phyloP scores from a whole-genome alignment of 2,797 vertebrate species.

The Brachymystax lenok region DNA sequence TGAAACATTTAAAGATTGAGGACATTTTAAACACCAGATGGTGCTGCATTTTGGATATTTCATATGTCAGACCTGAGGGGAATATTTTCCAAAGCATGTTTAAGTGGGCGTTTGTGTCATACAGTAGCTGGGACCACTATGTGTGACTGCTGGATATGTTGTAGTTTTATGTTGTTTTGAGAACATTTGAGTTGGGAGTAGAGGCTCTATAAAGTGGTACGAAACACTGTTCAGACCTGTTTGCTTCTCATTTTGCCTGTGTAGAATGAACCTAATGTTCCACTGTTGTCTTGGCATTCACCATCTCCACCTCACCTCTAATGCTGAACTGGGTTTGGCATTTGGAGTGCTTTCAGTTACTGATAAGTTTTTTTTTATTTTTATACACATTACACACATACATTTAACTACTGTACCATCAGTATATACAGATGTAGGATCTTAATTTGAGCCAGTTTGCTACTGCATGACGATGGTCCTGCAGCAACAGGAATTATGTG shows the following conservation, averaged over 20 bases:
- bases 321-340: constrained; percentile 30
- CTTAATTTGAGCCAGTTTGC: too few relatives aligned
- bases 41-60: constrained; percentile 37
- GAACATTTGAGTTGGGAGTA: constrained; percentile 27
- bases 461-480: too few relatives aligned
- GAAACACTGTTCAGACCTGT: constrained; percentile 69
- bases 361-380: constrained; percentile 48
- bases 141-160: constrained; percentile 67
- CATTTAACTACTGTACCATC: not conserved
- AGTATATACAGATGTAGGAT: constrained; percentile 24
- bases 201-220: constrained; percentile 57
- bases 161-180: constrained; percentile 31
- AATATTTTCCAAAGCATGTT: constrained; percentile 29
- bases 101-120: constrained; percentile 33
- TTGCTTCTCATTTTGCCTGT: constrained; percentile 38
- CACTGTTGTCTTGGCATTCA: constrained; percentile 62
- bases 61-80: constrained; percentile 22
- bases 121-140: constrained; percentile 63
- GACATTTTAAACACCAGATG: constrained; percentile 40
- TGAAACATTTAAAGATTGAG: constrained; percentile 38
- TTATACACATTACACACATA: constrained; percentile 5
- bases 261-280: constrained; percentile 54
- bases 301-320: constrained; percentile 52
- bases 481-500: too few relatives aligned
- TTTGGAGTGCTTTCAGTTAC: constrained; percentile 58